Percentiles rank a stretch among this genome's conserved stretches.
phyloP scores from a whole-genome alignment of 2,113 vertebrate genomes.

The Rhinopithecus roxellana region DNA sequence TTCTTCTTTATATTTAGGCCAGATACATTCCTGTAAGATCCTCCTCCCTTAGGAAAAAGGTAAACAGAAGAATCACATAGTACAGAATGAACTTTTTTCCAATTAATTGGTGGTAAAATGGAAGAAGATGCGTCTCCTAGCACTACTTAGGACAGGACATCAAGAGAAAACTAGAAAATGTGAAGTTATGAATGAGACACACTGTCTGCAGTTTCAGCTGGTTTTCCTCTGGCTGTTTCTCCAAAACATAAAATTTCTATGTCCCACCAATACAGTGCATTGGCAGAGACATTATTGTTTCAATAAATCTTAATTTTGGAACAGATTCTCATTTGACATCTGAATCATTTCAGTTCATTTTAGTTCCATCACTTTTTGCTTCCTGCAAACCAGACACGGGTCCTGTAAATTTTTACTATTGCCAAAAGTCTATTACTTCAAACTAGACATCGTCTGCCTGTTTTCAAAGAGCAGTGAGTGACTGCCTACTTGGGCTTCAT shows the following conservation, averaged over 20 bases:
- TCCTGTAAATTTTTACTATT: slow-evolving; percentile 74
- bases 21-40: not conserved
- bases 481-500: not conserved
- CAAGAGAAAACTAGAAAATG: slow-evolving; percentile 77
- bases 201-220: slow-evolving; percentile 77
- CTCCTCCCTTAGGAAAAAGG: not conserved
- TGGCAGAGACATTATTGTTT: slow-evolving; percentile 73
- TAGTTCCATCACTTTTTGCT: slow-evolving; percentile 57
- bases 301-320: slow-evolving; percentile 84
- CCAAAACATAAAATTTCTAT: slow-evolving; percentile 76
- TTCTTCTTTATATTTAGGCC: not conserved
- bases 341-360: slow-evolving; percentile 77
- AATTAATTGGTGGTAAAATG: not conserved
- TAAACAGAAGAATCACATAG: not conserved
- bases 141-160: slow-evolving; percentile 62
- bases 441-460: slow-evolving; percentile 39
- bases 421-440: slow-evolving; percentile 73
- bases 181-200: slow-evolving; percentile 69
- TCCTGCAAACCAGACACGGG: slow-evolving; percentile 64
- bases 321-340: slow-evolving; percentile 79
- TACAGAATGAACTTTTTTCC: not conserved
- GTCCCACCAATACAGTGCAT: slow-evolving; percentile 74
- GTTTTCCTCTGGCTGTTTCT: slow-evolving; percentile 79
- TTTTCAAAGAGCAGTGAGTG: slow-evolving; percentile 54
- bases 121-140: slow-evolving; percentile 53